A percentile compares a stretch with the other conserved stretches of the same genome.
These are phyloP conservation scores for Propithecus coquereli DNA, from an alignment of 2,113 vertebrate species.

Conservation along the genomic window DNA sequence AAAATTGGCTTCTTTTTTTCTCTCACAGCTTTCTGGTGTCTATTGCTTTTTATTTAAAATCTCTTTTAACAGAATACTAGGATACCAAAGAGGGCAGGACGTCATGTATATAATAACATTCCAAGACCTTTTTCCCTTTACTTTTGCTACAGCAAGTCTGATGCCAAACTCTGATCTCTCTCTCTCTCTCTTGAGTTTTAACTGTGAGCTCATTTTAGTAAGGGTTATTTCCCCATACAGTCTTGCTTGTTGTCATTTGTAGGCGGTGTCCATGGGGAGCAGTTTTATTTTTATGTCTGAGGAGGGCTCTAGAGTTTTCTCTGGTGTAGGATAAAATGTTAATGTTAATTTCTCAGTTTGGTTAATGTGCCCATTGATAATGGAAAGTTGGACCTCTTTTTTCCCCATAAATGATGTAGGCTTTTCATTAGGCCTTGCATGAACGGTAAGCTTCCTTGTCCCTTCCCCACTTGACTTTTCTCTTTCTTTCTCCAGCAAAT, in stretches of 20 bases:
- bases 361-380: background rate
- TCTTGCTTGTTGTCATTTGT: background rate
- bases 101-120: no score
- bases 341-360: background rate
- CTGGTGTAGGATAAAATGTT: background rate
- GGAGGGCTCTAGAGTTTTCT: background rate
- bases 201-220: background rate
- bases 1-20: background rate
- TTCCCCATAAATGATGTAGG: background rate
- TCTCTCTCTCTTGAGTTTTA: background rate
- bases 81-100: background rate
- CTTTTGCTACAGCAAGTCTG: background rate
- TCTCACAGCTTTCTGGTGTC: background rate
- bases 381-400: background rate
- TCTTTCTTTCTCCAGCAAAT: background rate
- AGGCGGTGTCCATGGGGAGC: background rate
- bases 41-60: constrained; percentile 5
- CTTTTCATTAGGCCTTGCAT: background rate
- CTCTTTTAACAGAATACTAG: background rate
- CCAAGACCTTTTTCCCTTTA: background rate
- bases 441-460: background rate
- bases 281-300: background rate
- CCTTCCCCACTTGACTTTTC: background rate
- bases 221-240: background rate
- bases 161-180: background rate